Base-by-base conservation (phyloP, 2,113 vertebrate species). In the Hemiscyllium ocellatum region DNA sequence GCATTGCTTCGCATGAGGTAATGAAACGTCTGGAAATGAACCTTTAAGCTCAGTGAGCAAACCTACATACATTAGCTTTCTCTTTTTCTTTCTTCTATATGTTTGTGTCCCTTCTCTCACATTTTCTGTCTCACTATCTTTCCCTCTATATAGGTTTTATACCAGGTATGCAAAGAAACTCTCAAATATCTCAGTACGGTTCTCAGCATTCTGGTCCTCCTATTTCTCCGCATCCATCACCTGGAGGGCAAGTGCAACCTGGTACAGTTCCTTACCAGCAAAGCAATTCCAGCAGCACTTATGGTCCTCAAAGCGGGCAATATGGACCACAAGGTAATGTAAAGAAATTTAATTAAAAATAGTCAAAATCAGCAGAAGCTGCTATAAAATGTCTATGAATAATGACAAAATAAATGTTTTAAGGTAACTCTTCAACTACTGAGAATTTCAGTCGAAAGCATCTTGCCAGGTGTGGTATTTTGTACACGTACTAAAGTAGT, bases 281-380 rank as follows among this genome's bases (percentile, higher is more conserved):
- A 97, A 98, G 97, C 96, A 98, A 98, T 96, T 98, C 98, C 78
- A 97, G 98, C 86, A 98, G 98, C 96, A 97, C 98, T 96, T 99
- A 99, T 4, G 98, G 98, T 96, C 97, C 98, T 95, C 98, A 99
- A 96, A 98, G 98, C 97, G 97, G 98, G 96, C 98, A 99, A 96
- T 99, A 99, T 96, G 99, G 98, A 97, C 98, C 98, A 96, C 99
- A 99, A 98, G 99, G 99, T 99, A 97, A 96, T 61, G 97, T 96
- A 95, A 96, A 50, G 93, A 96, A 95, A 76, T 50, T 26, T 66
- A 26, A 47, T 61, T 61, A 29, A 90, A 56, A 90, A 17, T 61
- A 24, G 68, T 42, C 56, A 94, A 93, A 37, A 22, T 68, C 4
- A 68, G 15, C 22, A 22, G 91, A 69, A 0, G 24, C 61, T 94